These are phyloP conservation scores for Stichodactyla helianthus DNA, from an alignment of 64 coral and sea anemone species.

Conservation along the genomic window DNA sequence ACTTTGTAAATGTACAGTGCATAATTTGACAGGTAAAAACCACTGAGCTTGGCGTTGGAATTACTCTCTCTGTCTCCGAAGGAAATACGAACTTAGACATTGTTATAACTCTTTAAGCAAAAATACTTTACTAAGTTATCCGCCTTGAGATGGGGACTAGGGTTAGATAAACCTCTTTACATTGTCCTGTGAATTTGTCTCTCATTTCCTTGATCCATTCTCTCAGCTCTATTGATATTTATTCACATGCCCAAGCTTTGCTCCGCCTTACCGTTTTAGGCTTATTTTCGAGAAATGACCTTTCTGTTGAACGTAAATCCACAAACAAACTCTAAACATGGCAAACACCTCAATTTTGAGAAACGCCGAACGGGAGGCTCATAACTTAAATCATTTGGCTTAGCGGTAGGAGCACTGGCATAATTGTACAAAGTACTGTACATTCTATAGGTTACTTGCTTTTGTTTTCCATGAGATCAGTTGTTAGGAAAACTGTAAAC, in stretches of 20 bases:
- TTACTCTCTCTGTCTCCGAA: not conserved
- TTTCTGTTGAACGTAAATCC: slow-evolving; percentile 5
- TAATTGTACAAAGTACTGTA: not conserved
- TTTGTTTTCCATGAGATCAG: slow-evolving; percentile 1
- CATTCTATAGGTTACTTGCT: not conserved
- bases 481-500: slow-evolving; percentile 7
- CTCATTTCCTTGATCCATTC: not conserved
- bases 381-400: not conserved
- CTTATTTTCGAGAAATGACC: not conserved
- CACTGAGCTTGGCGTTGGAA: not conserved
- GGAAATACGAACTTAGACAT: not conserved
- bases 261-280: slow-evolving; percentile 14
- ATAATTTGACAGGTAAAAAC: not conserved
- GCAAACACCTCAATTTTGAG: not conserved
- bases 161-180: slow-evolving; percentile 9
- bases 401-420: not conserved
- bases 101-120: not conserved
- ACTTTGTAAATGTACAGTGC: not conserved
- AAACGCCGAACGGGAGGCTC: not conserved
- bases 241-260: not conserved
- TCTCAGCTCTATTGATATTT: not conserved
- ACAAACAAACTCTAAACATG: not conserved
- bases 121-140: slow-evolving; percentile 7
- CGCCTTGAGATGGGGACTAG: not conserved
- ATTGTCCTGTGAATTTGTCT: slow-evolving; percentile 14